Evolutionary conservation across 2,113 vertebrate genomes (phyloP).

Genomic region (human): GRCh38 chrX:9682001-9682500

Average conservation of each 20-base stretch:
- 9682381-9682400: fast-evolving
- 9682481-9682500: background rate
- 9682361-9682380: fast-evolving
- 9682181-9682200: background rate
- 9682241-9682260: no score
- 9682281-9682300: fast-evolving
- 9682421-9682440: background rate
- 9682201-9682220: no score
- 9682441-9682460: no score
- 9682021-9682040: background rate
- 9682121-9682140: background rate
- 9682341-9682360: fast-evolving
- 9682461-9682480: fast-evolving
- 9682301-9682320: fast-evolving
- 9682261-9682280: fast-evolving
- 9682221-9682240: background rate
- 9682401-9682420: background rate
- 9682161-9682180: no score
- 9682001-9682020: fast-evolving
- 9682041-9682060: background rate
- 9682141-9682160: fast-evolving
- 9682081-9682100: fast-evolving
- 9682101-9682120: background rate
- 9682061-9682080: background rate
- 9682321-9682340: background rate